Conservation (phyloP, 2,888 invertebrate species). For the Chrysolina haemoptera region DNA sequence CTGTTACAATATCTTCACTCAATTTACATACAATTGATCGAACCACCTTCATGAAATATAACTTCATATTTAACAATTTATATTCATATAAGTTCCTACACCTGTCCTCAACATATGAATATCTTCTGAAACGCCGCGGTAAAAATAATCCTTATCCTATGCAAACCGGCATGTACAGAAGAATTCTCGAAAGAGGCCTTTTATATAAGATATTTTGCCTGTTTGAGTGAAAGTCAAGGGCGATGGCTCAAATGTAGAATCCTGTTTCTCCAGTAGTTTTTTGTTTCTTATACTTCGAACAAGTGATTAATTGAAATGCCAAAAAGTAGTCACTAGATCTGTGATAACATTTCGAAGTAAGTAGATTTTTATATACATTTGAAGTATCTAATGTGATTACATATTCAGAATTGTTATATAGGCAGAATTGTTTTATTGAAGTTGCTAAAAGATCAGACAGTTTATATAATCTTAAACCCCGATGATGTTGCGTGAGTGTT, state of each 20-base stretch:
- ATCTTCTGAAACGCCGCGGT: too few species aligned
- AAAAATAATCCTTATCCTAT: too few species aligned
- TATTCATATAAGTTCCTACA: not conserved
- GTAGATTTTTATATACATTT: not conserved
- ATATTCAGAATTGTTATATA: not conserved
- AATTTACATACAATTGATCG: too few species aligned
- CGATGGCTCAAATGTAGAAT: not conserved
- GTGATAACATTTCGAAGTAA: not conserved
- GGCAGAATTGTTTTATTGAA: not conserved
- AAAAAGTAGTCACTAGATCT: not conserved
- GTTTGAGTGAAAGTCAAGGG: not conserved
- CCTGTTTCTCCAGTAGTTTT: not conserved
- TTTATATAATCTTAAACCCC: too few species aligned
- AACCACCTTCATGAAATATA: not conserved
- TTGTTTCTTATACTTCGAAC: not conserved
- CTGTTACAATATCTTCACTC: not conserved
- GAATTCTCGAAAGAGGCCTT: too few species aligned
- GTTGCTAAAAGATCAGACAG: too few species aligned
- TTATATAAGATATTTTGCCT: not conserved
- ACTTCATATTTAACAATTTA: not conserved
- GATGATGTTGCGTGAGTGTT: too few species aligned
- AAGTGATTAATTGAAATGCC: not conserved
- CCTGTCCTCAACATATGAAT: too few species aligned
- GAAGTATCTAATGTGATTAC: not conserved
- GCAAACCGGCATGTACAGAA: too few species aligned